Conservation (phyloP, 1,140 invertebrate species). For the Drosophila pachea region DNA sequence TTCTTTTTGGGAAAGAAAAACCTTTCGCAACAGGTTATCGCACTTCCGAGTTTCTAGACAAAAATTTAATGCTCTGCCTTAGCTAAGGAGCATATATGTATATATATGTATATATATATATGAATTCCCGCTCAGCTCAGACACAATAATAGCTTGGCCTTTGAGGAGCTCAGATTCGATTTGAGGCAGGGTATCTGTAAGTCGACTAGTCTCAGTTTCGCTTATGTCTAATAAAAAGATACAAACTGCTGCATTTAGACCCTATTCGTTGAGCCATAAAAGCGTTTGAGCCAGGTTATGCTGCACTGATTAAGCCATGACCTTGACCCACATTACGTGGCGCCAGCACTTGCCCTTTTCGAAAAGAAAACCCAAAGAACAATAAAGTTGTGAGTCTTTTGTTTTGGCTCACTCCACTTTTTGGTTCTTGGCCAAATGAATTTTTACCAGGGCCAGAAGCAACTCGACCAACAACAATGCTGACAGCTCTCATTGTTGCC, state of each 20-base stretch:
- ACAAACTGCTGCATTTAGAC: slow-evolving; percentile 13
- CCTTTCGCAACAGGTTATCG: slow-evolving; percentile 67
- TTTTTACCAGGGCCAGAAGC: slow-evolving; percentile 11
- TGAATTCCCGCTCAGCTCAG: too few relatives aligned
- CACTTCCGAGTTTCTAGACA: slow-evolving; percentile 28
- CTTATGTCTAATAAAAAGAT: slow-evolving; percentile 20
- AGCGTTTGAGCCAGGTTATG: slow-evolving; percentile 51
- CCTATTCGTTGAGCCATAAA: slow-evolving; percentile 54
- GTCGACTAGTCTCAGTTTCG: background rate
- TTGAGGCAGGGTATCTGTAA: too few relatives aligned
- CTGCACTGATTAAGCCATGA: slow-evolving; percentile 55
- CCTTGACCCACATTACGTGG: slow-evolving; percentile 62
- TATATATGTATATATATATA: too few relatives aligned
- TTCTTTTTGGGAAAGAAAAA: slow-evolving; percentile 31
- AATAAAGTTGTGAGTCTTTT: slow-evolving; percentile 28
- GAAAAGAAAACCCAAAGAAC: slow-evolving; percentile 8
- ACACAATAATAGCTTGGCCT: too few relatives aligned
- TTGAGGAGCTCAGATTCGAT: too few relatives aligned
- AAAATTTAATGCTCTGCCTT: slow-evolving; percentile 29
- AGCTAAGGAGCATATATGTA: background rate
- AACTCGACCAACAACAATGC: slow-evolving; percentile 11
- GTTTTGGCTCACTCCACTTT: slow-evolving; percentile 20
- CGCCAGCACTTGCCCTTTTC: background rate
- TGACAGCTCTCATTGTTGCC: slow-evolving; percentile 19
- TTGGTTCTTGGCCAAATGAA: slow-evolving; percentile 28